Evolutionary conservation across 1,140 invertebrate genomes (phyloP).

Genomic region (Trichonephila inaurata): DNA sequence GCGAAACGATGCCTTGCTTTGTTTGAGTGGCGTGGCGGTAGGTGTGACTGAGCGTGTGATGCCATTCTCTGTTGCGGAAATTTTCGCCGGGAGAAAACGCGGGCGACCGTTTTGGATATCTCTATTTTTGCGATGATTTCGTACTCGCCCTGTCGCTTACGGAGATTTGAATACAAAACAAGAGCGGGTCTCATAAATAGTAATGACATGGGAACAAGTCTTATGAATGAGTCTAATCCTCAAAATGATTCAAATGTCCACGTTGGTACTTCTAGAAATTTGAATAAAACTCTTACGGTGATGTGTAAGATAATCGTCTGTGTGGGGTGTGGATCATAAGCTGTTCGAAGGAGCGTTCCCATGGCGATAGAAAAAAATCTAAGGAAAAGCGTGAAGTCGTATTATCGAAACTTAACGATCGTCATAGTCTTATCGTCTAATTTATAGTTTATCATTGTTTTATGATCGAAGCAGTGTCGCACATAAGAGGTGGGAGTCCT

Average conservation of each 20-base stretch:
- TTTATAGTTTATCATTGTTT: neutral
- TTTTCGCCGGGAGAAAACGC: neutral
- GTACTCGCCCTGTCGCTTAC: conserved; percentile 42
- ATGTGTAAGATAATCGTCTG: conserved; percentile 62
- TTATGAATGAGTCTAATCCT: conserved; percentile 36
- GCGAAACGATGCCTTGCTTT: neutral
- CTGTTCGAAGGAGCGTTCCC: neutral
- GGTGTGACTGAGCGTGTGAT: conserved; percentile 58
- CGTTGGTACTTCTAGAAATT: conserved; percentile 35
- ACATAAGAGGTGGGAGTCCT: too few species aligned
- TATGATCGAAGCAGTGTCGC: too few species aligned
- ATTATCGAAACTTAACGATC: neutral
- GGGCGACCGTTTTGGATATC: conserved; percentile 21
- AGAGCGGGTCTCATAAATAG: conserved; percentile 57
- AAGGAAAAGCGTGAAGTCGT: neutral
- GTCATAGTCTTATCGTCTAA: neutral
- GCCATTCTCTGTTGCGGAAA: conserved; percentile 55
- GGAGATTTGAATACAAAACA: conserved; percentile 53
- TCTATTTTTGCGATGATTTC: conserved; percentile 69
- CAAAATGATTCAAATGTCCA: conserved; percentile 20
- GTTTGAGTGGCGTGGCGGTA: conserved; percentile 67
- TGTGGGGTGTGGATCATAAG: neutral
- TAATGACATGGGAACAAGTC: conserved; percentile 65
- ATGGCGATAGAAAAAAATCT: neutral
- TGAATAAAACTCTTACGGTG: conserved; percentile 61